A percentile compares a stretch with the other conserved stretches of the same genome.
phyloP scores from a whole-genome alignment of 2,888 invertebrate species.

The Drosophila infuscata region DNA sequence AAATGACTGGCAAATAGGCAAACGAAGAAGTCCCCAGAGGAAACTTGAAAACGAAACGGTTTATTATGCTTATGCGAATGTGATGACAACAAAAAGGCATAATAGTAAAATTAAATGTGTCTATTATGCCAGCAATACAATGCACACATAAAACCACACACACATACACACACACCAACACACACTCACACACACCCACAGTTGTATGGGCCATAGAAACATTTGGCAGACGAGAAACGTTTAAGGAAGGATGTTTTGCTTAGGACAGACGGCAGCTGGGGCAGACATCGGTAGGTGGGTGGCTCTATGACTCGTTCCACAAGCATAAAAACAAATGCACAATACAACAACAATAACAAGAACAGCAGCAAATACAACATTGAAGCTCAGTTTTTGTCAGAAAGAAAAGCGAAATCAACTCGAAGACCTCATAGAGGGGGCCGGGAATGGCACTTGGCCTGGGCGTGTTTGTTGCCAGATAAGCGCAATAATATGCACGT shows the following conservation, averaged over 20 bases:
- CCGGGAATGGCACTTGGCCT: constrained; percentile 57
- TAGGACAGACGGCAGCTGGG: constrained; percentile 50
- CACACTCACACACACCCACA: constrained; percentile 23
- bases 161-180: constrained; percentile 14
- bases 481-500: constrained; percentile 79
- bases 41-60: constrained; percentile 78
- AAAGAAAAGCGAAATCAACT: constrained; percentile 67
- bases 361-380: constrained; percentile 43
- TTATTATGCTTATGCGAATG: constrained; percentile 79
- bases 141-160: constrained; percentile 78
- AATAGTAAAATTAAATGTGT: constrained; percentile 83
- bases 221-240: constrained; percentile 78
- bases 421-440: constrained; percentile 44
- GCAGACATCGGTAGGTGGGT: constrained; percentile 18
- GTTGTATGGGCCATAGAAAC: constrained; percentile 59
- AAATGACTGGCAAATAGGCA: constrained; percentile 73
- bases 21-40: constrained; percentile 48
- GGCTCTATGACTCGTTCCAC: constrained; percentile 44
- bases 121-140: constrained; percentile 81
- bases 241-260: constrained; percentile 80
- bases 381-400: constrained; percentile 48
- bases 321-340: constrained; percentile 78
- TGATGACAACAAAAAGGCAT: constrained; percentile 82
- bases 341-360: constrained; percentile 45
- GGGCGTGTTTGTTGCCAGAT: constrained; percentile 82